Percentiles rank a stretch among this genome's conserved stretches.
Evolutionary conservation across 2,797 vertebrate genomes (phyloP).

Genomic region (Nothura maculosa): DNA sequence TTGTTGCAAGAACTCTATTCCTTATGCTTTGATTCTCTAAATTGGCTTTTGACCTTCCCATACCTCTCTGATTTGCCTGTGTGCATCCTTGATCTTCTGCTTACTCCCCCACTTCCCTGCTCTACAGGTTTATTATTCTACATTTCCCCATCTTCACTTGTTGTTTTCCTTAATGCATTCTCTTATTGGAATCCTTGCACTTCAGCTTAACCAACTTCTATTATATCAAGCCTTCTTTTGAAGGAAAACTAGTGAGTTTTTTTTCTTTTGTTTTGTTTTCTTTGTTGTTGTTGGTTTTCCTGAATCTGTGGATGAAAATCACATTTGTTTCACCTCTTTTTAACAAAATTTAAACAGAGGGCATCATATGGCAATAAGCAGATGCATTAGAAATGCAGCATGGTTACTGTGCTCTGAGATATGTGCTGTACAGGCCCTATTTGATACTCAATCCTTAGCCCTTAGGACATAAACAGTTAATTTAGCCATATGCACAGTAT

Average conservation of each 20-base stretch:
- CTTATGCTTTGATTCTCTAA: not conserved
- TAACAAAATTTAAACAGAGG: conserved; percentile 1
- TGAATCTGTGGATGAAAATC: not conserved
- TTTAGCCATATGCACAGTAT: not conserved
- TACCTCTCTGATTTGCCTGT: not conserved
- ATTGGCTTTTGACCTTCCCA: not conserved
- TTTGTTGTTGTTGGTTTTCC: not conserved
- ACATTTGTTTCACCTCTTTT: not conserved
- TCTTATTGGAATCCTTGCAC: not conserved
- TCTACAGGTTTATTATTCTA: not conserved
- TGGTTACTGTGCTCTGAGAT: not conserved
- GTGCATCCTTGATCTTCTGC: not conserved
- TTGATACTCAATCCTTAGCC: not conserved
- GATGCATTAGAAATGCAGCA: not conserved
- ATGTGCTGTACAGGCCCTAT: not conserved
- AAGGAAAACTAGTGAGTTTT: not conserved
- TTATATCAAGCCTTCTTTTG: not conserved
- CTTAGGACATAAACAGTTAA: not conserved
- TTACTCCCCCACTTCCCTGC: rapidly evolving
- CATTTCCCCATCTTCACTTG: not conserved
- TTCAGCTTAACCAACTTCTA: not conserved
- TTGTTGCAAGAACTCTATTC: not conserved
- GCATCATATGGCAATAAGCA: not conserved
- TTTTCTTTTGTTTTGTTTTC: not conserved
- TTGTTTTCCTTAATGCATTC: not conserved